Percentiles rank a stretch among this genome's conserved stretches.
Conservation (phyloP, 2,888 invertebrate species). For the Clostera curtula region DNA sequence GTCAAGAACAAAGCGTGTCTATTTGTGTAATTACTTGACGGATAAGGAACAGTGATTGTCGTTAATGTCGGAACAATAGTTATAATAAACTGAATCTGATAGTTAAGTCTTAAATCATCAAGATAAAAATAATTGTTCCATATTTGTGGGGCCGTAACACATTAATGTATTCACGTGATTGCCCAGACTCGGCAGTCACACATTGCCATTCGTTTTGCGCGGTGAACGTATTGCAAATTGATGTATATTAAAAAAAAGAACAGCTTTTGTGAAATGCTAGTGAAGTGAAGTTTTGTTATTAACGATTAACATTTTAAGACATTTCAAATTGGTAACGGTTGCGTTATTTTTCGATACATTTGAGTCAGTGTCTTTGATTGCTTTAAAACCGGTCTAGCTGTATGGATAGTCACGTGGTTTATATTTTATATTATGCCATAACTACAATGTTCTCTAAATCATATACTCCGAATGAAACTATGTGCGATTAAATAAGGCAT, state of each 20-base stretch:
- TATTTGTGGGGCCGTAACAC: slow-evolving; percentile 4
- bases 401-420: too few relatives aligned
- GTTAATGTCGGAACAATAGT: not conserved
- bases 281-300: slow-evolving; percentile 13
- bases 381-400: slow-evolving; percentile 3
- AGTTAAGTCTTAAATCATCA: slow-evolving; percentile 4
- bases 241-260: too few relatives aligned
- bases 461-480: too few relatives aligned
- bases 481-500: too few relatives aligned
- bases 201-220: slow-evolving; percentile 9
- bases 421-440: too few relatives aligned
- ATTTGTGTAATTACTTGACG: too few relatives aligned
- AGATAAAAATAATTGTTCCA: slow-evolving; percentile 7
- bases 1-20: too few relatives aligned
- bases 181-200: slow-evolving; percentile 11
- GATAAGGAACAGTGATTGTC: too few relatives aligned
- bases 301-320: slow-evolving; percentile 9
- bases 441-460: too few relatives aligned
- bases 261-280: slow-evolving; percentile 13
- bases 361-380: too few relatives aligned
- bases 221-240: slow-evolving; percentile 23
- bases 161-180: slow-evolving; percentile 3
- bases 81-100: not conserved
- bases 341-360: too few relatives aligned
- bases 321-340: too few relatives aligned